Evolutionary conservation across 1,140 invertebrate species (phyloP).

Genomic region (Halotydeus destructor): DNA sequence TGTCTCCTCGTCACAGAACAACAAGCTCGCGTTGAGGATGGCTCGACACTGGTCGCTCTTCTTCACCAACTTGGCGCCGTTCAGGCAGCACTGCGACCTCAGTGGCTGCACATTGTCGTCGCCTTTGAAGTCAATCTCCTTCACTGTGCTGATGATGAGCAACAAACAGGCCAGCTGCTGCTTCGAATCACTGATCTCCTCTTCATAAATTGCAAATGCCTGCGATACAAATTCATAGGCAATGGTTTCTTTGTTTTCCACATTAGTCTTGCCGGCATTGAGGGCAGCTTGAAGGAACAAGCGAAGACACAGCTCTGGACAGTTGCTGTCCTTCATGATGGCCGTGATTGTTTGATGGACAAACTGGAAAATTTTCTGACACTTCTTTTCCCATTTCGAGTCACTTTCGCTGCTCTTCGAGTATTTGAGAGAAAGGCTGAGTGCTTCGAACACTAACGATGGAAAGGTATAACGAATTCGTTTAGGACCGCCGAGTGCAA

Average conservation of each 20-base stretch:
- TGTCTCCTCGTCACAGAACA: slow-evolving; percentile 8
- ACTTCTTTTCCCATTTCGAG: slow-evolving; percentile 86
- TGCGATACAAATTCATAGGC: slow-evolving; percentile 71
- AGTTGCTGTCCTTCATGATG: slow-evolving; percentile 56
- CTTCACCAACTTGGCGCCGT: slow-evolving; percentile 57
- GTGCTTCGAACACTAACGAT: slow-evolving; percentile 88
- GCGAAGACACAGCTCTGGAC: slow-evolving; percentile 74
- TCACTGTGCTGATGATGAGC: slow-evolving; percentile 80
- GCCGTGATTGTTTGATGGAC: slow-evolving; percentile 76
- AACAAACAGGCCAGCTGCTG: slow-evolving; percentile 88
- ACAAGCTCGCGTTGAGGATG: slow-evolving; percentile 22
- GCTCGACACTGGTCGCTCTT: slow-evolving; percentile 90
- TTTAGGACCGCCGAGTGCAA: slow-evolving; percentile 62
- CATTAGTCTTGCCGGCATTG: slow-evolving; percentile 71
- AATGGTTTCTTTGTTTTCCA: slow-evolving; percentile 84
- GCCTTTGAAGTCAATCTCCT: slow-evolving; percentile 76
- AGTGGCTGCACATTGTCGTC: slow-evolving; percentile 95
- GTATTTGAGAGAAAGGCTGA: slow-evolving; percentile 45
- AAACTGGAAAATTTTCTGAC: slow-evolving; percentile 93
- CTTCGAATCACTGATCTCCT: slow-evolving; percentile 94
- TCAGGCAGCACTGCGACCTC: slow-evolving; percentile 51
- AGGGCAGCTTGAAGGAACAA: slow-evolving; percentile 85
- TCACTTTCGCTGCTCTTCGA: background rate
- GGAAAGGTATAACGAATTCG: slow-evolving; percentile 78
- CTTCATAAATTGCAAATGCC: slow-evolving; percentile 92